Base-by-base conservation (phyloP, 2,113 vertebrate genomes). In the Catharus fuscescens region DNA sequence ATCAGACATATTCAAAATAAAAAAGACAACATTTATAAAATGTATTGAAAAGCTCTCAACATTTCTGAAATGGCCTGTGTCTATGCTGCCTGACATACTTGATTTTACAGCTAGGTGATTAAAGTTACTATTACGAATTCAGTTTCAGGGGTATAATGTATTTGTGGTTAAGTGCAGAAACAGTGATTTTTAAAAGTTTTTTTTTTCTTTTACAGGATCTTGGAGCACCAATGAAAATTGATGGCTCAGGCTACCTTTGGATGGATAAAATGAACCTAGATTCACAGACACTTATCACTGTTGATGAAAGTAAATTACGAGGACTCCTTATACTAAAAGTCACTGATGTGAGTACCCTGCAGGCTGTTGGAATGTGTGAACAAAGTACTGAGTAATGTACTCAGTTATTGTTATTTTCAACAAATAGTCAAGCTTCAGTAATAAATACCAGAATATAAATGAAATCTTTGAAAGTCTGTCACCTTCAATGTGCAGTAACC, bases 191-290 rank as follows among this genome's bases (percentile, higher is more conserved):
- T 5, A 5, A 5, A 5, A 5, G 2, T 15, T 48, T 80, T 61
- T 32, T 69, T 50, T 57, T n/a, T 17, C 65, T 64, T 91, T 38
- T 74, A 36, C 87, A 99, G 98, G 95, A 93, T 76, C 97, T 98
- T 96, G 98, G 98, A 18, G 92, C 94, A 91, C 98, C 98, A 8
- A 45, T 95, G 48, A 97, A 77, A 95, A 92, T 98, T 52, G 90
- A 97, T 17, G 93, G 95, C 6, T 98, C 98, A 12, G 98, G 97
- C 23, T 97, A 90, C 7, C 36, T 98, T 45, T 56, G 97, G 44
- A 88, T 97, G 36, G 91, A 90, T 77, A 74, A 96, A 64, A 57
- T 64, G 54, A 81, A 83, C n/a, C 36, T 98, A 14, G 95, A 98
- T 53, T 97, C 98, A 32, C 97, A 97, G 61, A 72, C 89, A 6